Evolutionary conservation across 1,140 invertebrate genomes (phyloP).

Genomic region (Uloborus diversus): DNA sequence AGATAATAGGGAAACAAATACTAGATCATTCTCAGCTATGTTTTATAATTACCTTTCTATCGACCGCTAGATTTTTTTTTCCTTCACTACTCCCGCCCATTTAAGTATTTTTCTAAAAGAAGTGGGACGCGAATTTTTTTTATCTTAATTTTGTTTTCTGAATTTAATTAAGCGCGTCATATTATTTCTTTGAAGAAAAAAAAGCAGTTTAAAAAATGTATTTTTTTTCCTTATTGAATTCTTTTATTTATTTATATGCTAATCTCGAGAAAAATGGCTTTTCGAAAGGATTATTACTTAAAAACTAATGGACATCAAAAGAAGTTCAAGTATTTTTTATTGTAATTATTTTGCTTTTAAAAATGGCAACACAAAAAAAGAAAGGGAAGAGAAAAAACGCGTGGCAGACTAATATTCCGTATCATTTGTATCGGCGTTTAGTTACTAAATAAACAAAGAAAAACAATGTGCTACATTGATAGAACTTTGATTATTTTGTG

Average conservation of each 20-base stretch:
- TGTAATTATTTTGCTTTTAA: no score
- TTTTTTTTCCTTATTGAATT: no score
- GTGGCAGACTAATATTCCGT: no score
- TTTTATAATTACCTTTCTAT: not conserved
- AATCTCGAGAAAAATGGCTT: not conserved
- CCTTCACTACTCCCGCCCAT: not conserved
- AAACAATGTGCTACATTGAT: no score
- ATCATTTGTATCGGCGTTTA: no score
- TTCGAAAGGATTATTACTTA: not conserved
- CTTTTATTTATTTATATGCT: not conserved
- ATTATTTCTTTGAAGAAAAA: not conserved
- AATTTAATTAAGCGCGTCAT: not conserved
- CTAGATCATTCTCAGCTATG: not conserved
- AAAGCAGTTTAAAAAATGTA: no score
- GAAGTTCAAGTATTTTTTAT: not conserved
- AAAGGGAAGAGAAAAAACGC: no score
- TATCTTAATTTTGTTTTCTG: not conserved
- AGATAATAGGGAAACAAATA: not conserved
- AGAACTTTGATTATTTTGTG: no score
- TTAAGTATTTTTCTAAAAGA: no score
- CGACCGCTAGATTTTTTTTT: not conserved
- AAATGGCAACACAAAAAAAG: no score
- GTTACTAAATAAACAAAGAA: no score
- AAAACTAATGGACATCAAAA: not conserved
- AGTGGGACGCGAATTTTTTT: not conserved